Conservation (phyloP, 2,888 invertebrate species). For the Willowsia nigromaculata region DNA sequence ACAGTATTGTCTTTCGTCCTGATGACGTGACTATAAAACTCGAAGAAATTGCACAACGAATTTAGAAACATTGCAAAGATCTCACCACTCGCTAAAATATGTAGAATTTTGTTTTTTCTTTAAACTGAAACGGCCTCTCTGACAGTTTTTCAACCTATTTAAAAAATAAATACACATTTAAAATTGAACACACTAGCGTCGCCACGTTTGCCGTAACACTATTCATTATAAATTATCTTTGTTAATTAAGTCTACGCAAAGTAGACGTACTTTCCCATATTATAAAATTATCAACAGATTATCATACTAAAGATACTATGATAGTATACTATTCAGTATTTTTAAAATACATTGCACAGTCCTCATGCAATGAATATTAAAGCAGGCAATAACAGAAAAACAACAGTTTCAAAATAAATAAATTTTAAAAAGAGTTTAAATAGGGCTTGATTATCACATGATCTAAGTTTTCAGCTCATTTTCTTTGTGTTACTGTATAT, state of each 20-base stretch:
- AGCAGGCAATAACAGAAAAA: conserved; percentile 5
- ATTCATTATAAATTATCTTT: not conserved
- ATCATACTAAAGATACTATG: not conserved
- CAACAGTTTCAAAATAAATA: conserved; percentile 20
- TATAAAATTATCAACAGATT: not conserved
- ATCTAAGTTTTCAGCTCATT: conserved; percentile 66
- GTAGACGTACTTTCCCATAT: not conserved
- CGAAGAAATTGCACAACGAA: not conserved
- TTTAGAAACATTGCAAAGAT: too few relatives aligned
- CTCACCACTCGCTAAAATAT: too few relatives aligned
- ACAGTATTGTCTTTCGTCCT: too few relatives aligned
- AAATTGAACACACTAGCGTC: conserved; percentile 5
- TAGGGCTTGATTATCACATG: conserved; percentile 72
- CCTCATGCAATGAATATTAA: not conserved
- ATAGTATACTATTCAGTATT: not conserved
- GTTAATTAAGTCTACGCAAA: not conserved
- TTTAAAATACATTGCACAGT: not conserved
- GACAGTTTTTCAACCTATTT: not conserved
- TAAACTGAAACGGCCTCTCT: conserved; percentile 15
- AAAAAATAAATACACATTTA: not conserved
- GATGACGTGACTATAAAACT: too few relatives aligned
- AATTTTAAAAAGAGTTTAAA: conserved; percentile 47
- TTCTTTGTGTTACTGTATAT: conserved; percentile 45
- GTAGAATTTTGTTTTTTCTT: not conserved
- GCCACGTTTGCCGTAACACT: not conserved